Evolutionary conservation across 2,888 invertebrate genomes (phyloP), one percentile per base, ranked within the genome.

Genomic region (Drosophila silvestris): DNA sequence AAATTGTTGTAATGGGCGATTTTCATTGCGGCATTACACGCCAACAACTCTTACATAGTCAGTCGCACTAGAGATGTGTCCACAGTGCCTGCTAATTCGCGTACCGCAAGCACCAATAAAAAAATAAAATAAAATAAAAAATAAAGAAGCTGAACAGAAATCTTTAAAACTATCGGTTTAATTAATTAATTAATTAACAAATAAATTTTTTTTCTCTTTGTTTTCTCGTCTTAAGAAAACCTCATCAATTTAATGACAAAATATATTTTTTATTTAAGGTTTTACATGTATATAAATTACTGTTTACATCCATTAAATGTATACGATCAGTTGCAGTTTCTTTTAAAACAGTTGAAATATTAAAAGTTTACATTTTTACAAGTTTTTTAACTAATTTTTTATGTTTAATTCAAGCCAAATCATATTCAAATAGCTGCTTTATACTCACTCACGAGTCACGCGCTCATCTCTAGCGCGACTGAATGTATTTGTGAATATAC

Each of bases 1-100:
- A 85, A 87, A 89, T 89, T 89, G 89, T 89, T 89, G 87, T 87
- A 87, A 87, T 87, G 83, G 85, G 83, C 85, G 87, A 89, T 89
- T 87, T 87, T 89, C 89, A 85, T 85, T 85, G 88, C 85, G 82
- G 86, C 83, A 81, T 83, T 85, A 83, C 85, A 86, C 85, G 85
- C 85, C 75, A 74, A 65, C 64, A 79, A 70, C 59, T 69, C 70
- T 77, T 74, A 69, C 67, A 67, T 61, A 78, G 70, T 63, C 73
- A 68, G 54, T 71, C 59, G 53, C 33, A 52, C 66, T 68, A 81
- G 80, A 59, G 79, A 79, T 76, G 79, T 47, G 47, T 5, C 56
- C 3, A 47, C 19, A 44, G 22, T 44, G 44, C 12, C 44, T 9
- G 26, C 16, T 47, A 47, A 47, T 47, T 26, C 47, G 47, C 47